phyloP scores from a whole-genome alignment of 2,888 invertebrate species.

The Camponotus fellah region DNA sequence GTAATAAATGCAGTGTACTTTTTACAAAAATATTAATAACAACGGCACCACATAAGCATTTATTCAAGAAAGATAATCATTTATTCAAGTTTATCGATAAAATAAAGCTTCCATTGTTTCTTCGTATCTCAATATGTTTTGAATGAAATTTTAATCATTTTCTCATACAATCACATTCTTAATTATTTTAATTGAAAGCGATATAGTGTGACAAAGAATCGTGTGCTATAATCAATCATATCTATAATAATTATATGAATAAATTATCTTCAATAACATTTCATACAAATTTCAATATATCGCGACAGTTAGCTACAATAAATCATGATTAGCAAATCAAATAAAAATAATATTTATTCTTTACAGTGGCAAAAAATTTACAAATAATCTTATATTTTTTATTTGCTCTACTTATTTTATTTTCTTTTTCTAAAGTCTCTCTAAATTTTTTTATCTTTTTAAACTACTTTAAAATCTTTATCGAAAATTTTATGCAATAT shows the following conservation, averaged over 20 bases:
- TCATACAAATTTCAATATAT: neutral
- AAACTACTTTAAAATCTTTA: neutral
- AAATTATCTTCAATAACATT: conserved; percentile 14
- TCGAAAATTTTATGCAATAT: neutral
- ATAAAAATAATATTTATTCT: neutral
- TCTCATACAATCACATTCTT: conserved; percentile 12
- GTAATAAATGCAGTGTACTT: neutral
- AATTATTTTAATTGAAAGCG: conserved; percentile 14
- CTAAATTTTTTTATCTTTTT: too few species aligned
- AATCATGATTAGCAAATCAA: neutral
- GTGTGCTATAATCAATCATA: neutral
- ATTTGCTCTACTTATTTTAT: too few species aligned
- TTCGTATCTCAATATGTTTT: neutral
- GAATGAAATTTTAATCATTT: conserved; percentile 13
- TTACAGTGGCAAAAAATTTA: neutral
- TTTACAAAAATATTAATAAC: neutral
- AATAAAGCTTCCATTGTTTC: conserved; percentile 7
- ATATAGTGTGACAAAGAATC: neutral
- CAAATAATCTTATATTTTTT: neutral
- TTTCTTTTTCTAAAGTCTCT: too few species aligned
- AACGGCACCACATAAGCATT: too few species aligned
- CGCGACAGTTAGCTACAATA: neutral
- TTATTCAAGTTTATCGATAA: conserved; percentile 8
- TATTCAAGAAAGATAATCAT: neutral
- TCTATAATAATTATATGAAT: neutral